A percentile compares a stretch with the other conserved stretches of the same genome.
Conservation (phyloP, 2,888 invertebrate species). For the Gnatocerus cornutus region DNA sequence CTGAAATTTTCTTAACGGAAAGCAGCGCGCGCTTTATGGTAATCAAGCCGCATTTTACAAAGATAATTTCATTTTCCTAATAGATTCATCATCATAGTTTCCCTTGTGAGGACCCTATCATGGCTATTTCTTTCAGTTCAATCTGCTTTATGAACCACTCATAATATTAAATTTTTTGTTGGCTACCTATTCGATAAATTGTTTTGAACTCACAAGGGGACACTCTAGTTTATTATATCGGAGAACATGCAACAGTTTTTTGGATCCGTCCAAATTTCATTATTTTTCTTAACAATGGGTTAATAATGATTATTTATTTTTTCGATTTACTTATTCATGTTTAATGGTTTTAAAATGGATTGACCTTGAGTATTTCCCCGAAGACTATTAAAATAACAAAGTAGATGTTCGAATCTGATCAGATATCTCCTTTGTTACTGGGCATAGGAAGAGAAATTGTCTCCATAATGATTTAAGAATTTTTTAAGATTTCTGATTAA, state of each 20-base stretch:
- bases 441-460: not conserved
- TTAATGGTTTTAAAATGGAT: conserved; percentile 38
- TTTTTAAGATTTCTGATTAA: no score
- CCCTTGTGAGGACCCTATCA: conserved; percentile 28
- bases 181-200: conserved; percentile 25
- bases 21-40: conserved; percentile 14
- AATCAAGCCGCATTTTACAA: conserved; percentile 33
- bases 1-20: conserved; percentile 23
- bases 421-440: conserved; percentile 8
- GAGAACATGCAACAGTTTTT: conserved; percentile 8
- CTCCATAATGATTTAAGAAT: not conserved
- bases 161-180: conserved; percentile 41
- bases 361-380: conserved; percentile 45
- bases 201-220: conserved; percentile 26
- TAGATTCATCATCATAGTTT: conserved; percentile 42
- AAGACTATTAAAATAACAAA: conserved; percentile 45
- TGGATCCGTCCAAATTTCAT: not conserved
- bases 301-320: conserved; percentile 25
- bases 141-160: conserved; percentile 48
- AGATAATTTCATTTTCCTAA: conserved; percentile 49
- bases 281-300: not conserved
- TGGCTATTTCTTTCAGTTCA: conserved; percentile 31
- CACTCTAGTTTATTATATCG: conserved; percentile 19
- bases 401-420: conserved; percentile 34
- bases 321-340: conserved; percentile 24